Conservation (phyloP, 2,888 invertebrate species). For the Melanostoma scalare region DNA sequence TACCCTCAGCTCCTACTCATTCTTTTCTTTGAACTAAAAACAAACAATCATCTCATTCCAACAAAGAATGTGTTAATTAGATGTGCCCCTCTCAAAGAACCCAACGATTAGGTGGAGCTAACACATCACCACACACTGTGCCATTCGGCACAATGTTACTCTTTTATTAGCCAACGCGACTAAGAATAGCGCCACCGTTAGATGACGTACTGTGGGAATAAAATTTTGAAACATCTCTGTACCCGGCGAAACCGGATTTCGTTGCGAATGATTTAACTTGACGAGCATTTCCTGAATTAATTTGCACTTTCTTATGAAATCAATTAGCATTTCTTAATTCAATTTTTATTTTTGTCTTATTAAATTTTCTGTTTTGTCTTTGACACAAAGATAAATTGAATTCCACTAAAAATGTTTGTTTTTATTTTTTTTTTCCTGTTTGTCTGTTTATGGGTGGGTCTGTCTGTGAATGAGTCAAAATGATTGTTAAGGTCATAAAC, state of each 20-base stretch:
- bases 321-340: constrained; percentile 26
- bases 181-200: constrained; percentile 32
- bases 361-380: neutral
- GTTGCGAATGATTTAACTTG: constrained; percentile 30
- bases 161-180: constrained; percentile 3
- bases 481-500: constrained; percentile 38
- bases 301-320: constrained; percentile 30
- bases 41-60: constrained; percentile 41
- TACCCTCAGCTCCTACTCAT: constrained; percentile 22
- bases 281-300: constrained; percentile 47
- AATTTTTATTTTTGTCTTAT: neutral
- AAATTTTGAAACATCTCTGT: neutral
- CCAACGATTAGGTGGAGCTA: constrained; percentile 30
- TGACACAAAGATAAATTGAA: constrained; percentile 1
- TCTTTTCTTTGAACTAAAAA: constrained; percentile 38
- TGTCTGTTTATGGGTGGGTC: constrained; percentile 27
- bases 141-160: constrained; percentile 15
- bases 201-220: constrained; percentile 37
- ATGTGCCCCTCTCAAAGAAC: constrained; percentile 34
- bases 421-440: constrained; percentile 10
- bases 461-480: constrained; percentile 27
- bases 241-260: constrained; percentile 35
- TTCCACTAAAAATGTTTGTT: neutral
- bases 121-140: constrained; percentile 22
- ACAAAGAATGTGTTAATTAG: constrained; percentile 62